Evolutionary conservation across 2,113 vertebrate genomes (phyloP).

Genomic region (Pipa parva): DNA sequence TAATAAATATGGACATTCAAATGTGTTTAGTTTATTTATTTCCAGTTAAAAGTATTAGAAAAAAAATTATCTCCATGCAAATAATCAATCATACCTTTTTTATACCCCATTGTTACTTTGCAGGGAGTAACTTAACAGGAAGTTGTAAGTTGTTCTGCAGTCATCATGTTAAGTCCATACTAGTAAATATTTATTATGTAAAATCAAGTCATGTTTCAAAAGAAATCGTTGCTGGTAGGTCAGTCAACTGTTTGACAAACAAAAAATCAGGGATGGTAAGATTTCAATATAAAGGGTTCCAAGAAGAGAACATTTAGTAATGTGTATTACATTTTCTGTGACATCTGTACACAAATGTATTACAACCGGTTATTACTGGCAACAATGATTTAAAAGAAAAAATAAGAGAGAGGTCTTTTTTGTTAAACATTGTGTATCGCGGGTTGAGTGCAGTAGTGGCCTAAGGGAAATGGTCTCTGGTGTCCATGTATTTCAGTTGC

Average conservation of each 20-base stretch:
- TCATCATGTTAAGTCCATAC: too few species aligned
- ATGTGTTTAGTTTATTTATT: too few species aligned
- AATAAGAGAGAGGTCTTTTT: neutral
- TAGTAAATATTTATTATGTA: too few species aligned
- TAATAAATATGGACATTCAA: too few species aligned
- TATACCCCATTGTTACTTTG: too few species aligned
- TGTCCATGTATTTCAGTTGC: conserved; percentile 14
- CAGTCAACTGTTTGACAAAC: neutral
- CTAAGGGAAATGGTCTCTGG: conserved; percentile 42
- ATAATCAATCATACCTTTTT: too few species aligned
- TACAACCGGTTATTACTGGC: neutral
- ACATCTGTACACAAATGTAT: neutral
- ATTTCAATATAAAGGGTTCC: neutral
- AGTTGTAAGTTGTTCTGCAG: too few species aligned
- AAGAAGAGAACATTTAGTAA: neutral
- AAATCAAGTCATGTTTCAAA: too few species aligned
- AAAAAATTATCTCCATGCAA: too few species aligned
- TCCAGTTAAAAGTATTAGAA: too few species aligned
- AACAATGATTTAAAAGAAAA: neutral
- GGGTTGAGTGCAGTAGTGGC: conserved; percentile 28
- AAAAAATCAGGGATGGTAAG: neutral
- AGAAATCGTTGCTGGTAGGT: neutral
- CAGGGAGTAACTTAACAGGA: too few species aligned
- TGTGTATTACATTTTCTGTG: neutral
- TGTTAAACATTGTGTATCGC: conserved; percentile 25